Conservation (phyloP, 1,140 invertebrate species). For the Drosophila erecta region DNA sequence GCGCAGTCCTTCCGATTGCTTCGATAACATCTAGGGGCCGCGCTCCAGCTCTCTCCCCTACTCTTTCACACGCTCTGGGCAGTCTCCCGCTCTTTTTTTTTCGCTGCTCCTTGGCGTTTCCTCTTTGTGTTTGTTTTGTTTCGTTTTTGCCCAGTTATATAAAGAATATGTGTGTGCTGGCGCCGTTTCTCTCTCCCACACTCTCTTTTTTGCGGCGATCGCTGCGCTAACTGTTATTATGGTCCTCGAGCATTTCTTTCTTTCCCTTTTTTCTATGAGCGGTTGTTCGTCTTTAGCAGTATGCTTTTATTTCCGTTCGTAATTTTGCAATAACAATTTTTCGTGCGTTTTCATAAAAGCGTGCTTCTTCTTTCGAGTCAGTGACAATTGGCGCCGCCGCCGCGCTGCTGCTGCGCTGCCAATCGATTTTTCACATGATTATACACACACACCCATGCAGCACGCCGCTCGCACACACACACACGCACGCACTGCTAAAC, state of each 20-base stretch:
- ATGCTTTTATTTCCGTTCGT: background rate
- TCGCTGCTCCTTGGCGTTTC: conserved; percentile 5
- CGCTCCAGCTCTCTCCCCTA: conserved; percentile 8
- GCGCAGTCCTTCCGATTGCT: conserved; percentile 13
- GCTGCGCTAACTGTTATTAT: conserved; percentile 16
- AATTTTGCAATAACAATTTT: conserved; percentile 25
- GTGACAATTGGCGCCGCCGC: conserved; percentile 75
- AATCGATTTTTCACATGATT: conserved; percentile 85
- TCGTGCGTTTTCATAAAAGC: conserved; percentile 42
- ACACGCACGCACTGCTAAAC: conserved; percentile 8
- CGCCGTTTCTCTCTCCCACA: conserved; percentile 40
- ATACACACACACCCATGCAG: conserved; percentile 50
- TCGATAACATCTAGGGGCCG: conserved; percentile 51
- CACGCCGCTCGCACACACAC: conserved; percentile 12
- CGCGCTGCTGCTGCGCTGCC: conserved; percentile 61
- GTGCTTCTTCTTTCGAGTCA: conserved; percentile 72
- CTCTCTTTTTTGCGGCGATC: background rate
- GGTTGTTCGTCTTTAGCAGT: conserved; percentile 9
- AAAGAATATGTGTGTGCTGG: conserved; percentile 57
- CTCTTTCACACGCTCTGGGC: conserved; percentile 3
- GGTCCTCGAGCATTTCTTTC: conserved; percentile 4
- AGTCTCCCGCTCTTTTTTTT: conserved; percentile 6
- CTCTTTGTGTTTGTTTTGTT: conserved; percentile 36
- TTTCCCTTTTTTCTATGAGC: background rate
- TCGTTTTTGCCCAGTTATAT: conserved; percentile 45